These are phyloP conservation scores for Poeciliopsis presidionis DNA, from an alignment of 2,797 vertebrate species.

Conservation along the genomic window DNA sequence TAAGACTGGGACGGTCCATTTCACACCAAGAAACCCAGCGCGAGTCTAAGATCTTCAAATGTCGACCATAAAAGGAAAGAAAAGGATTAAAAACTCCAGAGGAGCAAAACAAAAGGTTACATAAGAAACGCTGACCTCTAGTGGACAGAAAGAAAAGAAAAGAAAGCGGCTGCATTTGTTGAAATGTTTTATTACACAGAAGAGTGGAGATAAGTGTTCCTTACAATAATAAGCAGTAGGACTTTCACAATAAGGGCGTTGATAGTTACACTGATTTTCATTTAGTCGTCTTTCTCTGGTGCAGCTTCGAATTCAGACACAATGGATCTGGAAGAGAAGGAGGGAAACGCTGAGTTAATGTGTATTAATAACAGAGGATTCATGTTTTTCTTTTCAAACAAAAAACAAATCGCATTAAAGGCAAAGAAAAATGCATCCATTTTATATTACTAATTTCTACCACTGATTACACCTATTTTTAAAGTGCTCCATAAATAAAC, in stretches of 20 bases:
- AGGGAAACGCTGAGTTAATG: background rate
- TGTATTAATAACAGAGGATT: background rate
- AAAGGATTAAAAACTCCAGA: background rate
- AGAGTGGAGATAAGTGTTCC: background rate
- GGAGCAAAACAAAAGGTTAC: background rate
- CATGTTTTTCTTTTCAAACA: background rate
- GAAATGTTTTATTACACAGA: conserved; percentile 44
- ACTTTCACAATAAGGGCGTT: background rate
- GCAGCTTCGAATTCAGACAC: conserved; percentile 64
- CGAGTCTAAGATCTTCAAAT: background rate
- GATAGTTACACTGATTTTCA: background rate
- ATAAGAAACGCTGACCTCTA: conserved; percentile 21
- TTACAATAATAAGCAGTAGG: background rate
- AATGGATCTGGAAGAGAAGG: conserved; percentile 46
- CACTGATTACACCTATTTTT: background rate
- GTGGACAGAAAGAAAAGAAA: background rate
- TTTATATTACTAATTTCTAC: background rate
- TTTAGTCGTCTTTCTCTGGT: conserved; percentile 53
- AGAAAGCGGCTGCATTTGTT: background rate
- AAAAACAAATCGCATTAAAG: background rate
- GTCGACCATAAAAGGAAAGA: conserved; percentile 1
- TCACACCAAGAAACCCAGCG: background rate
- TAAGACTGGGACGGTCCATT: background rate
- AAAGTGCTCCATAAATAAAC: too few relatives aligned
- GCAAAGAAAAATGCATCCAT: background rate